Percentiles rank a stretch among this genome's conserved stretches.
Evolutionary conservation across 2,113 vertebrate species (phyloP).

Genomic region (Grus americana): DNA sequence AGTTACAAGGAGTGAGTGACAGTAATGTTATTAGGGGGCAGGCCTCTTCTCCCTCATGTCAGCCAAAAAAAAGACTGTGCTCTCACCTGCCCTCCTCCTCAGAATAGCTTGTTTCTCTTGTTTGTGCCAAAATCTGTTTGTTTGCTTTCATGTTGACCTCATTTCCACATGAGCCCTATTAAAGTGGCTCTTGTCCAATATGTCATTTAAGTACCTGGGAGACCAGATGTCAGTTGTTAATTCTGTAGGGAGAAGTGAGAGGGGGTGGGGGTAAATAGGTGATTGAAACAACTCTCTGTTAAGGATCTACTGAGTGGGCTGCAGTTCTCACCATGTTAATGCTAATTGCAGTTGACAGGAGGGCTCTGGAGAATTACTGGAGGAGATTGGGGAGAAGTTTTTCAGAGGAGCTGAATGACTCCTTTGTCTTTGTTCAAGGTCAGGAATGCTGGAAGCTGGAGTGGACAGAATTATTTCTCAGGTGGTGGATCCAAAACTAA

Average conservation of each 20-base stretch:
- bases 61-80: conserved; percentile 10
- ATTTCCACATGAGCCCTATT: conserved; percentile 31
- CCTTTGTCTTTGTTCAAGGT: conserved; percentile 87
- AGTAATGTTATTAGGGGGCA: neutral
- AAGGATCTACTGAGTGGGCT: conserved; percentile 43
- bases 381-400: conserved; percentile 44
- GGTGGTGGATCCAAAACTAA: conserved; percentile 89
- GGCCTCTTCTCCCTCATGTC: neutral
- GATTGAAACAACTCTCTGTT: conserved; percentile 24
- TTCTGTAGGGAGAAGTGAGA: conserved; percentile 21
- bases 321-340: conserved; percentile 32
- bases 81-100: conserved; percentile 41
- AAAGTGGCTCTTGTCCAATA: conserved; percentile 16
- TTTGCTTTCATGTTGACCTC: conserved; percentile 51
- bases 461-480: conserved; percentile 96
- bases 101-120: conserved; percentile 13
- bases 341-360: conserved; percentile 81
- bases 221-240: conserved; percentile 47
- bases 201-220: conserved; percentile 53
- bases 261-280: conserved; percentile 11
- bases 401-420: conserved; percentile 73
- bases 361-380: conserved; percentile 32
- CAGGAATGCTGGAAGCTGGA: conserved; percentile 91
- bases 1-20: neutral
- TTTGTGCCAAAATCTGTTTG: conserved; percentile 34